Evolutionary conservation across 2,113 vertebrate genomes (phyloP).

Genomic region (Columba janthina): DNA sequence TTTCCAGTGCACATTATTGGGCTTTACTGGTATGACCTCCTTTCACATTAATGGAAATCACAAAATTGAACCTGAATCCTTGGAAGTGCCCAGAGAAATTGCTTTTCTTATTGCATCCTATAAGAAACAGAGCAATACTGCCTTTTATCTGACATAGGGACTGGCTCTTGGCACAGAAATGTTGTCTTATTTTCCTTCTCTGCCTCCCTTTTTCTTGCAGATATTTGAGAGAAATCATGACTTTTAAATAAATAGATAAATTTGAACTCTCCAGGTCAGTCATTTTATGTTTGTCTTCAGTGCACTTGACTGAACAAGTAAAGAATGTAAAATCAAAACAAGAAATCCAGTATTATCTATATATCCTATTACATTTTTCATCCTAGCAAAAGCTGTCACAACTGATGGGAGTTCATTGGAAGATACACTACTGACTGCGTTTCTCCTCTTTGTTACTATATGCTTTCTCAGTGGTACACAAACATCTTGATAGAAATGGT

Average conservation of each 20-base stretch:
- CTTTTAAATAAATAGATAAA: background rate
- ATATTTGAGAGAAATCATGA: background rate
- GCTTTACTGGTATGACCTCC: background rate
- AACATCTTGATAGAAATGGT: background rate
- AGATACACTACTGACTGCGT: background rate
- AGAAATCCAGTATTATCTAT: background rate
- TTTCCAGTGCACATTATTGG: background rate
- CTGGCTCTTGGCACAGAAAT: background rate
- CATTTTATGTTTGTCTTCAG: background rate
- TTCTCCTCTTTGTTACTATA: background rate
- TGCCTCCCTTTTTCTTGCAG: background rate
- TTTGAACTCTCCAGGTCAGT: background rate
- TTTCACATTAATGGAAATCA: background rate
- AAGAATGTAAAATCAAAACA: constrained; percentile 26
- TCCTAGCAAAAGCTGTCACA: background rate
- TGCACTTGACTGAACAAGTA: background rate
- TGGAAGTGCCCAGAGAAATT: background rate
- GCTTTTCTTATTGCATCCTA: background rate
- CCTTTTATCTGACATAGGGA: background rate
- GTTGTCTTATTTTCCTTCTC: background rate
- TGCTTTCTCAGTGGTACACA: background rate
- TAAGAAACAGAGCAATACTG: background rate
- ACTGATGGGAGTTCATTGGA: background rate
- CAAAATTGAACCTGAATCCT: background rate
- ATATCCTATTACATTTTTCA: constrained; percentile 19